Percentiles rank a stretch among this genome's conserved stretches.
phyloP scores from a whole-genome alignment of 2,113 vertebrate genomes.

The Corythaixoides concolor region DNA sequence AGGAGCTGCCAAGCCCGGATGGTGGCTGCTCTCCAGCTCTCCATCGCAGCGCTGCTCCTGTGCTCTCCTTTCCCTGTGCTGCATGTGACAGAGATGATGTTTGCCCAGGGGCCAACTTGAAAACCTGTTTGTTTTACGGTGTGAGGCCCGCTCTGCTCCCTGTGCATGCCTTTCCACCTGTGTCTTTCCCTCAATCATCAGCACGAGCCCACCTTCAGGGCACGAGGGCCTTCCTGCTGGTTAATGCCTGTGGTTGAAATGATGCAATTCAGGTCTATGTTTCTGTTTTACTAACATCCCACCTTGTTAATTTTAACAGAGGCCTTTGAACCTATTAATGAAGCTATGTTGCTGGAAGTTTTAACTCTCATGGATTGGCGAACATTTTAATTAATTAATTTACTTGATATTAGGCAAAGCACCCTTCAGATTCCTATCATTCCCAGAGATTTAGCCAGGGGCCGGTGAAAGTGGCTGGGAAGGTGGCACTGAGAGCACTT shows the following conservation, averaged over 20 bases:
- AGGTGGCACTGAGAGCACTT: not conserved
- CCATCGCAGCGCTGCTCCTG: not conserved
- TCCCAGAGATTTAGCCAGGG: not conserved
- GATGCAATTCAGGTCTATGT: not conserved
- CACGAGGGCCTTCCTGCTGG: not conserved
- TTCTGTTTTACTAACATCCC: not conserved
- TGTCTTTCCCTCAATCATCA: not conserved
- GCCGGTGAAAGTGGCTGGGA: not conserved
- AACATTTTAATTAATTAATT: conserved; percentile 10
- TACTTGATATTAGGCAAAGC: not conserved
- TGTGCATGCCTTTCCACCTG: accelerated
- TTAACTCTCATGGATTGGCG: not conserved
- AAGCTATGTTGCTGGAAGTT: conserved; percentile 17
- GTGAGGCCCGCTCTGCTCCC: not conserved
- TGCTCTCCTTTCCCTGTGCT: not conserved
- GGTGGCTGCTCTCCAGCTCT: not conserved
- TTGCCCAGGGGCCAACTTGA: not conserved
- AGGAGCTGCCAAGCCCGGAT: not conserved
- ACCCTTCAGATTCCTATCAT: not conserved
- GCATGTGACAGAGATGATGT: not conserved
- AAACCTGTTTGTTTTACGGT: not conserved
- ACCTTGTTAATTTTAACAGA: conserved; percentile 33
- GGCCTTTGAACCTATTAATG: not conserved
- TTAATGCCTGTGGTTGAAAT: not conserved
- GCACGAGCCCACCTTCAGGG: not conserved